Conservation (phyloP, 2,113 vertebrate species). For the Corythaeola cristata region DNA sequence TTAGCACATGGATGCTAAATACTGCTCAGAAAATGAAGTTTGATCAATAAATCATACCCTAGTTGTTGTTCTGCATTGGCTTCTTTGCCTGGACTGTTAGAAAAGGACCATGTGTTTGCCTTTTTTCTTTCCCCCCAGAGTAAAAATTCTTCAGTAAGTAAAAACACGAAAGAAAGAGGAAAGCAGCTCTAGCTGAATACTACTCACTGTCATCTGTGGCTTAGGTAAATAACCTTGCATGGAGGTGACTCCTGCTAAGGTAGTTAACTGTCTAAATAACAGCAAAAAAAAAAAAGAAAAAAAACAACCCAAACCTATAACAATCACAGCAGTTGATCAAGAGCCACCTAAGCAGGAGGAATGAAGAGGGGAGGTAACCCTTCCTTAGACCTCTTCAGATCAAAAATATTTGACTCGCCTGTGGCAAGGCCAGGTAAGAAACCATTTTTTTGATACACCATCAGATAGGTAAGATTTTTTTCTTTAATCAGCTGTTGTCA, state of each 20-base stretch:
- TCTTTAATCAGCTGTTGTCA: background rate
- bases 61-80: background rate
- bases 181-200: background rate
- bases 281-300: too few species aligned
- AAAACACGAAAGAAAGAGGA: background rate
- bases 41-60: slow-evolving; percentile 56
- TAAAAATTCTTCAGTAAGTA: background rate
- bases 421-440: background rate
- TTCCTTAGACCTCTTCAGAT: background rate
- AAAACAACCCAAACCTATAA: background rate
- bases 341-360: background rate
- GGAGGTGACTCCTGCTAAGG: background rate
- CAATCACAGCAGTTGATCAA: background rate
- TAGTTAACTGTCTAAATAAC: background rate
- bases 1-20: slow-evolving; percentile 51
- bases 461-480: background rate
- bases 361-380: rapidly evolving
- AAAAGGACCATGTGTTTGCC: background rate
- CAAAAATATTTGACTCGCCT: background rate
- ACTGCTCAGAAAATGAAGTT: slow-evolving; percentile 35
- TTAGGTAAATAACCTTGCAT: background rate
- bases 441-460: rapidly evolving
- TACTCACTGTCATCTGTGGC: background rate
- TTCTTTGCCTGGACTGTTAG: background rate
- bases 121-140: slow-evolving; percentile 26